Evolutionary conservation across 2,888 invertebrate genomes (phyloP).

Genomic region (Stenichneumon culpator): DNA sequence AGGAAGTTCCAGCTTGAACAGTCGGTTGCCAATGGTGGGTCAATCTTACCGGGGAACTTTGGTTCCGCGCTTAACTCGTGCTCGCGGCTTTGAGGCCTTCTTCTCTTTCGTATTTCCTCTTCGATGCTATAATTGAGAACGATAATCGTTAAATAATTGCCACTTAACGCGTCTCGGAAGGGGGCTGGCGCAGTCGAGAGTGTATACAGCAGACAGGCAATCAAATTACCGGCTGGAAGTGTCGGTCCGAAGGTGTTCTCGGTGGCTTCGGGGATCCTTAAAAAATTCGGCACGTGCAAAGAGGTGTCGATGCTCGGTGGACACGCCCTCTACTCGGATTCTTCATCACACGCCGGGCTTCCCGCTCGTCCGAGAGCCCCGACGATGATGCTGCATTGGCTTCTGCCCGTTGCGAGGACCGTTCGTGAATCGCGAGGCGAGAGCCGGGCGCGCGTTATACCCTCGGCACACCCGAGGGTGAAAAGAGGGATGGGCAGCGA

Average conservation of each 20-base stretch:
- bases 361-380: slow-evolving; percentile 26
- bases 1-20: slow-evolving; percentile 1
- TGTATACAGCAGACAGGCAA: slow-evolving; percentile 47
- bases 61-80: slow-evolving; percentile 1
- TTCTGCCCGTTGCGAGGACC: slow-evolving; percentile 40
- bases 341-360: slow-evolving; percentile 49
- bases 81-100: slow-evolving; percentile 3
- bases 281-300: slow-evolving; percentile 66
- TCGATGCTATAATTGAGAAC: slow-evolving; percentile 43
- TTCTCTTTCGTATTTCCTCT: not conserved
- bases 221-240: slow-evolving; percentile 60
- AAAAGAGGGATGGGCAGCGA: slow-evolving; percentile 56
- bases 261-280: slow-evolving; percentile 26
- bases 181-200: slow-evolving; percentile 15
- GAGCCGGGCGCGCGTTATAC: slow-evolving; percentile 47
- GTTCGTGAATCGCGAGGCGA: slow-evolving; percentile 19
- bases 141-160: slow-evolving; percentile 66
- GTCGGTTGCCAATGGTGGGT: not conserved
- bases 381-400: slow-evolving; percentile 56
- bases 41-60: slow-evolving; percentile 20
- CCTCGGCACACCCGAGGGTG: slow-evolving; percentile 58
- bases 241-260: slow-evolving; percentile 55
- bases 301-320: slow-evolving; percentile 68
- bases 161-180: slow-evolving; percentile 55
- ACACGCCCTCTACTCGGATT: slow-evolving; percentile 64